Conservation (phyloP, 2,888 invertebrate genomes). For the Diarsia brunnea region DNA sequence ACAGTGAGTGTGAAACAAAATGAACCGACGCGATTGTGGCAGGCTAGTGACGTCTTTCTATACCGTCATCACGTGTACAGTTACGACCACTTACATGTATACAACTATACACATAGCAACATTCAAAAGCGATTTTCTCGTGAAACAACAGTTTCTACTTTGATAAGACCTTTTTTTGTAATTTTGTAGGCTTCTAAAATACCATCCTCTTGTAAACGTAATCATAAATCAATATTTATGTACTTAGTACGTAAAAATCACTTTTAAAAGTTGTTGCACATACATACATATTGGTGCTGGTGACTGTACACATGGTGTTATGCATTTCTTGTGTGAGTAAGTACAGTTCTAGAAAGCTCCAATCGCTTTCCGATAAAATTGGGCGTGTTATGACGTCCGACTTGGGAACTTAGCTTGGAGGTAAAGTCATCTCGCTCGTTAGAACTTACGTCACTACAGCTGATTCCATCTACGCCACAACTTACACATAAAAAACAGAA, state of each 20-base stretch:
- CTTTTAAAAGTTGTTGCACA: too few relatives aligned
- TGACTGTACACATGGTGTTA: neutral
- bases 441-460: slow-evolving; percentile 30
- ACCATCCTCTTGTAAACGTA: too few relatives aligned
- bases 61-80: slow-evolving; percentile 25
- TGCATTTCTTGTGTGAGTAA: neutral
- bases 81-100: too few relatives aligned
- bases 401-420: neutral
- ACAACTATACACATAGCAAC: too few relatives aligned
- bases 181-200: too few relatives aligned
- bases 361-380: slow-evolving; percentile 20
- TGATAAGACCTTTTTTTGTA: too few relatives aligned
- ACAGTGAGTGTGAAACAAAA: neutral
- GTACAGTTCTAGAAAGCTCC: slow-evolving; percentile 10
- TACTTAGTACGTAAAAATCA: too few relatives aligned
- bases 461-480: slow-evolving; percentile 8
- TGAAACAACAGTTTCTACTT: too few relatives aligned
- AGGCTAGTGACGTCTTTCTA: neutral
- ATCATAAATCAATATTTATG: too few relatives aligned
- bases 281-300: too few relatives aligned
- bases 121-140: too few relatives aligned
- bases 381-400: slow-evolving; percentile 32
- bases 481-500: neutral
- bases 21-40: neutral
- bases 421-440: neutral